A percentile compares a stretch with the other conserved stretches of the same genome.
Conservation (phyloP, 2,113 vertebrate species). For the Rhombomys opimus region DNA sequence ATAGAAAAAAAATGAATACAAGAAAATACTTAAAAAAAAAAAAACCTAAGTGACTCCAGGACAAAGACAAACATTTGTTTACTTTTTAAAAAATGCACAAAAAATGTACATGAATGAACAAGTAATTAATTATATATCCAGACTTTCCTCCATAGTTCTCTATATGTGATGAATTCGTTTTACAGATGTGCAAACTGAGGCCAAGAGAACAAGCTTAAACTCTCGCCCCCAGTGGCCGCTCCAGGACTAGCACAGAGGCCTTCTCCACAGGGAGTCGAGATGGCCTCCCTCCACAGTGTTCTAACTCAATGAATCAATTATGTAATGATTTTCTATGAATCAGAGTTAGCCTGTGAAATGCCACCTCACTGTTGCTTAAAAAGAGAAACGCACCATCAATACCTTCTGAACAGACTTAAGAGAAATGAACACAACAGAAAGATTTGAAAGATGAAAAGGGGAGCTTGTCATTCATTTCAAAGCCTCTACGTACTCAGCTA, state of each 20-base stretch:
- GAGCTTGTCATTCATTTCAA: slow-evolving; percentile 38
- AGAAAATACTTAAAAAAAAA: background rate
- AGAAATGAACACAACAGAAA: slow-evolving; percentile 11
- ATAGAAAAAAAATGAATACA: background rate
- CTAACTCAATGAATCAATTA: slow-evolving; percentile 71
- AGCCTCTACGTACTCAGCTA: background rate
- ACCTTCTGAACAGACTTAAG: slow-evolving; percentile 40
- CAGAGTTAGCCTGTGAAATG: slow-evolving; percentile 73
- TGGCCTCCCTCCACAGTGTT: background rate
- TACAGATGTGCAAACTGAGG: slow-evolving; percentile 16
- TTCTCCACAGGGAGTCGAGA: background rate
- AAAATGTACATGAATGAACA: background rate
- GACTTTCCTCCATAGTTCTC: background rate
- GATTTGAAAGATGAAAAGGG: background rate
- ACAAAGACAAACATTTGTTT: background rate
- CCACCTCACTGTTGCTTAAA: slow-evolving; percentile 51
- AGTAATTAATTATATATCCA: background rate
- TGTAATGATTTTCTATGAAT: slow-evolving; percentile 74
- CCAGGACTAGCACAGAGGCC: background rate
- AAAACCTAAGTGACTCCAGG: background rate
- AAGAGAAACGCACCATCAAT: slow-evolving; percentile 46
- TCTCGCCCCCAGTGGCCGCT: slow-evolving; percentile 27
- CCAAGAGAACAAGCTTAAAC: background rate
- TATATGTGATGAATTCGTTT: background rate
- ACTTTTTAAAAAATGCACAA: background rate